Evolutionary conservation across 2,888 invertebrate genomes (phyloP).

Genomic region (Tipula helvola): DNA sequence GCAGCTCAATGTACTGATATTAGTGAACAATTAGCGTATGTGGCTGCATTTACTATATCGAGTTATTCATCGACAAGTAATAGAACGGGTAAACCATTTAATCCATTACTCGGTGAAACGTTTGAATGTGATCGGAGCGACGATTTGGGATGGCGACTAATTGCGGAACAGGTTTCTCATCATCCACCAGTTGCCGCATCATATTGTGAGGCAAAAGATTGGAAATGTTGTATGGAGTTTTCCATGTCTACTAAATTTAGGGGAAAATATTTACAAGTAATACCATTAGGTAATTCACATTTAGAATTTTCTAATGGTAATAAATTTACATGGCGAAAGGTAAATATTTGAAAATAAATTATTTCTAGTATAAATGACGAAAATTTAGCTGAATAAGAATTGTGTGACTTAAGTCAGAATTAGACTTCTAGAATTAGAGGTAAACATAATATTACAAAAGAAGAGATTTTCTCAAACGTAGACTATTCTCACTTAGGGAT

Average conservation of each 20-base stretch:
- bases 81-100: conserved; percentile 96
- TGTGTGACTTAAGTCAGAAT: no score
- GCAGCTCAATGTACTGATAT: conserved; percentile 80
- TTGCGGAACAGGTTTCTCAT: conserved; percentile 96
- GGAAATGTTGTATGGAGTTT: conserved; percentile 98
- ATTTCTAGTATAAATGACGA: no score
- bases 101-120: conserved; percentile 92
- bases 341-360: conserved; percentile 14
- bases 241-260: conserved; percentile 98
- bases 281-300: conserved; percentile 62
- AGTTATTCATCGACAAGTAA: conserved; percentile 70
- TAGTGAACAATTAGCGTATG: conserved; percentile 86
- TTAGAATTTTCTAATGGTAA: conserved; percentile 58
- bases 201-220: conserved; percentile 79
- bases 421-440: no score
- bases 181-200: conserved; percentile 98
- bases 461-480: no score
- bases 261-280: conserved; percentile 90
- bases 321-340: conserved; percentile 95
- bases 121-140: conserved; percentile 92
- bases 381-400: no score
- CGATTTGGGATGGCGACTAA: conserved; percentile 91
- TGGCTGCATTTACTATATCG: conserved; percentile 94
- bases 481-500: no score
- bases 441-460: no score